Evolutionary conservation across 2,888 invertebrate species (phyloP).

Genomic region (Trichacis sp.): DNA sequence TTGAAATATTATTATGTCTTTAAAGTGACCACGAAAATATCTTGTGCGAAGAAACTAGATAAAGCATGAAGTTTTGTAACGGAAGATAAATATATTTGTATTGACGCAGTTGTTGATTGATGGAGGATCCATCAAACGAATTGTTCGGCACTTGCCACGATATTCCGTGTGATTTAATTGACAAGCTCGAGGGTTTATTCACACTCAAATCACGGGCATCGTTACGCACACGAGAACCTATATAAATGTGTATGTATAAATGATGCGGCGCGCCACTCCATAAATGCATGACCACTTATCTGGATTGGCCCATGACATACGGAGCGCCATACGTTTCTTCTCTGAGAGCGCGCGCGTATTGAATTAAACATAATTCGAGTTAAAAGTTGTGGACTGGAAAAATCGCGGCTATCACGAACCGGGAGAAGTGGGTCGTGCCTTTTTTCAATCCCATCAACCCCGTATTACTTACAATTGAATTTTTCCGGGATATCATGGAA

Average conservation of each 20-base stretch:
- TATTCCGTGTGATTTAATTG: constrained; percentile 26
- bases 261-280: constrained; percentile 51
- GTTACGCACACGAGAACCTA: neutral
- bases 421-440: neutral
- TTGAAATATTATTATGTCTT: too few relatives aligned
- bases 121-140: neutral
- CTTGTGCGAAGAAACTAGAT: too few relatives aligned
- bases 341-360: constrained; percentile 53
- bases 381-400: constrained; percentile 61
- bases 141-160: neutral
- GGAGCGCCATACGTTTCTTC: constrained; percentile 57
- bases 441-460: neutral
- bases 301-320: constrained; percentile 64
- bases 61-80: too few relatives aligned
- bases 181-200: constrained; percentile 22
- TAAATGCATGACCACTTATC: constrained; percentile 70
- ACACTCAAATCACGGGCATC: too few relatives aligned
- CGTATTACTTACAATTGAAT: neutral
- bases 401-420: constrained; percentile 12
- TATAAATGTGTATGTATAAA: constrained; percentile 8
- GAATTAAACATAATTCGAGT: constrained; percentile 63
- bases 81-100: too few relatives aligned
- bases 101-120: too few relatives aligned
- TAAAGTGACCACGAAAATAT: too few relatives aligned
- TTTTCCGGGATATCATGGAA: neutral